A percentile compares a stretch with the other conserved stretches of the same genome.
Evolutionary conservation across 2,797 vertebrate species (phyloP).

Genomic region (Poecilia wingei): DNA sequence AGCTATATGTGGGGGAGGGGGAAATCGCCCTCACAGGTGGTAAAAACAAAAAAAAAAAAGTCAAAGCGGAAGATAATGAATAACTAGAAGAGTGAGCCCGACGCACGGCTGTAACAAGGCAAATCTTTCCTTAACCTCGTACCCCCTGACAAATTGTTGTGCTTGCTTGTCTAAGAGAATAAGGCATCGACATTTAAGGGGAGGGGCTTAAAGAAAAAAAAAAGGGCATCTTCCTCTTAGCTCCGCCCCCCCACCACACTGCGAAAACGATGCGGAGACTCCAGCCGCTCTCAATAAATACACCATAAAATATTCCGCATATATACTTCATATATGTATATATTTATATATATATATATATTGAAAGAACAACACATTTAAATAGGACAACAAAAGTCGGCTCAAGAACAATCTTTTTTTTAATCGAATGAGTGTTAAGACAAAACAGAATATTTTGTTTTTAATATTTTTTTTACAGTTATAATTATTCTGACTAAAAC

Average conservation of each 20-base stretch:
- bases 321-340: conserved; percentile 64
- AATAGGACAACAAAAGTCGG: conserved; percentile 87
- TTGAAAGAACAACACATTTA: conserved; percentile 84
- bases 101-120: conserved; percentile 6
- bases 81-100: conserved; percentile 12
- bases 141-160: conserved; percentile 74
- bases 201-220: conserved; percentile 48
- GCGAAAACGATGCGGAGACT: conserved; percentile 72
- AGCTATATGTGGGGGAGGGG: conserved; percentile 55
- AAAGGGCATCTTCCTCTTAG: conserved; percentile 53
- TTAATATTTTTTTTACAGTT: conserved; percentile 75
- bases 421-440: conserved; percentile 85
- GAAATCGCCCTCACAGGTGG: conserved; percentile 43
- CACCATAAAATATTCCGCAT: conserved; percentile 84
- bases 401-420: conserved; percentile 82
- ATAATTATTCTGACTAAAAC: conserved; percentile 81
- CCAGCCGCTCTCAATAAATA: conserved; percentile 86
- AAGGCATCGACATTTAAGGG: conserved; percentile 73
- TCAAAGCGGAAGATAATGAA: conserved; percentile 30
- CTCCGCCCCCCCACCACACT: conserved; percentile 69
- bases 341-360: conserved; percentile 76
- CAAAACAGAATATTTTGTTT: conserved; percentile 68
- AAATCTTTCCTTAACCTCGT: conserved; percentile 31
- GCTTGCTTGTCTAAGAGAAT: conserved; percentile 74
- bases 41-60: conserved; percentile 8